Evolutionary conservation across 2,888 invertebrate species (phyloP).

Genomic region (Neoitamus cyanurus): DNA sequence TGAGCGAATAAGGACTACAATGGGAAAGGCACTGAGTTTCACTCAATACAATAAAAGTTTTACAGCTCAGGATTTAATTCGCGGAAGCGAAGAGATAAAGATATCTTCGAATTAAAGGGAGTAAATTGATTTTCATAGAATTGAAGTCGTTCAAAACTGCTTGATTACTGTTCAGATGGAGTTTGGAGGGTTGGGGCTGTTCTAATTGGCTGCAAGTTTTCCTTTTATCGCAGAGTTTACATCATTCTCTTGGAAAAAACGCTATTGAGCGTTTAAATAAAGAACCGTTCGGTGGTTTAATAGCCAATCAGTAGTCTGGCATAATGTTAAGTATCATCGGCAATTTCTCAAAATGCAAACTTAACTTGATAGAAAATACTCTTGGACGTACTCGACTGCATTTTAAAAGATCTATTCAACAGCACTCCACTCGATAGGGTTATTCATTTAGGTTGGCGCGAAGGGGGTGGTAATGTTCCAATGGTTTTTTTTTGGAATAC

Average conservation of each 20-base stretch:
- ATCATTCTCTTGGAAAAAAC: background rate
- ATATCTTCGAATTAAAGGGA: background rate
- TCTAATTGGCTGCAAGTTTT: background rate
- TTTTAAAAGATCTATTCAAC: too few relatives aligned
- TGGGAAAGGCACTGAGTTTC: background rate
- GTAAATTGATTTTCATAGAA: background rate
- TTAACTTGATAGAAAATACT: too few relatives aligned
- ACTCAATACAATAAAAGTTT: background rate
- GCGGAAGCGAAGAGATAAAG: background rate
- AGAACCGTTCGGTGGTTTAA: too few relatives aligned
- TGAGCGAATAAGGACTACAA: background rate
- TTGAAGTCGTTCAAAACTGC: background rate
- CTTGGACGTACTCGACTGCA: too few relatives aligned
- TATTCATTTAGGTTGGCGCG: too few relatives aligned
- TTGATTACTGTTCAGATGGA: background rate
- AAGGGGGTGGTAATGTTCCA: too few relatives aligned
- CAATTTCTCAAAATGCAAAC: too few relatives aligned
- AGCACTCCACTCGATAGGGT: too few relatives aligned
- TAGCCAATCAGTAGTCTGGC: too few relatives aligned
- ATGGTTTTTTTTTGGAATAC: too few relatives aligned
- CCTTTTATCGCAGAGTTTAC: background rate
- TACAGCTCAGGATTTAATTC: background rate
- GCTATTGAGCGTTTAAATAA: too few relatives aligned
- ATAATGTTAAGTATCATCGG: too few relatives aligned
- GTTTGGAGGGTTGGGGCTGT: background rate